phyloP scores from a whole-genome alignment of 1,140 invertebrate genomes.

The Hycleus cichorii region DNA sequence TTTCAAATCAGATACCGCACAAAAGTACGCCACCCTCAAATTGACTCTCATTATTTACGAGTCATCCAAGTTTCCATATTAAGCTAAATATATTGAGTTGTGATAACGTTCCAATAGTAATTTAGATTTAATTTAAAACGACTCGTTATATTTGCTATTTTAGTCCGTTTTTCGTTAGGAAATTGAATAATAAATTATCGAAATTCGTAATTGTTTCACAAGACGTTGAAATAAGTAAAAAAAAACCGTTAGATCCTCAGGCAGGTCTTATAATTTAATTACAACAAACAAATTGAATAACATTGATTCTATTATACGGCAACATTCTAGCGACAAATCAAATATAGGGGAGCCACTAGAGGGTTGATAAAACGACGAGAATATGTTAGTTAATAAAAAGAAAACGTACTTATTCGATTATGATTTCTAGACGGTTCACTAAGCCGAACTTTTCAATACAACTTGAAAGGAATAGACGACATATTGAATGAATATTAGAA shows the following conservation, averaged over 20 bases:
- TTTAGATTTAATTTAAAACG: slow-evolving; percentile 6
- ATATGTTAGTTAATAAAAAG: neutral
- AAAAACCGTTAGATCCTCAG: too few relatives aligned
- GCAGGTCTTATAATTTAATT: slow-evolving; percentile 11
- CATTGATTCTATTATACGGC: slow-evolving; percentile 7
- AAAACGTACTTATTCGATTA: slow-evolving; percentile 10
- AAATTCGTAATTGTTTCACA: too few relatives aligned
- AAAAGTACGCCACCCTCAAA: neutral
- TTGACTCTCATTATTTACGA: slow-evolving; percentile 1
- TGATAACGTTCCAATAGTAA: slow-evolving; percentile 1
- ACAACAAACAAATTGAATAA: slow-evolving; percentile 11
- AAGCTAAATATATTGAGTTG: slow-evolving; percentile 1
- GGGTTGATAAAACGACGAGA: slow-evolving; percentile 1
- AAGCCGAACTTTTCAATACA: too few relatives aligned
- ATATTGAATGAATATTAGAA: too few relatives aligned
- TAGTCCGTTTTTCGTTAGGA: too few relatives aligned
- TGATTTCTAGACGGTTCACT: too few relatives aligned
- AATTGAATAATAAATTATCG: too few relatives aligned
- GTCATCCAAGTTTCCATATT: slow-evolving; percentile 5
- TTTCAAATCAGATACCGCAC: slow-evolving; percentile 3
- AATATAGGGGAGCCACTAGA: slow-evolving; percentile 10
- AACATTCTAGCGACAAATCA: slow-evolving; percentile 8
- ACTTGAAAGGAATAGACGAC: too few relatives aligned
- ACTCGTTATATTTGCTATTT: too few relatives aligned
- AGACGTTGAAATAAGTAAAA: too few relatives aligned